Evolutionary conservation across 2,888 invertebrate species (phyloP), one percentile per base, ranked within the genome.

Genomic region (Philereme vetulata): DNA sequence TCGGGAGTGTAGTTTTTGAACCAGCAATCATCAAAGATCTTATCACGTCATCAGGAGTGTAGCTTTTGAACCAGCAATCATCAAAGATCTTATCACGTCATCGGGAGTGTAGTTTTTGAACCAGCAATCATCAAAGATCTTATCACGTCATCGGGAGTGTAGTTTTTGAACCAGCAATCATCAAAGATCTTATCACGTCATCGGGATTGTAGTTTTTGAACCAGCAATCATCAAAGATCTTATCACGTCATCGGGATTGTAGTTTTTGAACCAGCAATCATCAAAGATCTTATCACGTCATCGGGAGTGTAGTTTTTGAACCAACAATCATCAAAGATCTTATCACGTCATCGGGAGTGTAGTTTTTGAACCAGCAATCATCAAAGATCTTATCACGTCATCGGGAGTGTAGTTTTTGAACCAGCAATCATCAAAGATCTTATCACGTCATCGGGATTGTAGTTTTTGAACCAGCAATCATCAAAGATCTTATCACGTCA

Each of bases 151-250:
- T 5, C 5, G 3, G 32, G 2, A 9, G 60, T 62, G 33, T 66
- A 71, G 45, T 67, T 64, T 47, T 65, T 70, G 7, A 49, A 47
- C 42, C n/a, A n/a, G n/a, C n/a, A n/a, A n/a, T n/a, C n/a, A 66
- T 56, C n/a, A 51, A 5, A 48, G 51, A 43, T 21, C 55, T 54
- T 56, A 21, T 21, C 21, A 21, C 21, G 21, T 21, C 21, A 5
- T 5, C 5, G 3, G 32, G 2, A 9, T 59, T 62, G 33, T 66
- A 71, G 45, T 67, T 64, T 47, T 65, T 70, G 7, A 49, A 47
- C 42, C n/a, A n/a, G n/a, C n/a, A n/a, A n/a, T n/a, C n/a, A 66
- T 56, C n/a, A 51, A 5, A 48, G 51, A 43, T 21, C 55, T 54
- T 56, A 21, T 21, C 21, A 21, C 21, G 21, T 21, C 21, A 5